Conservation (phyloP, 2,113 vertebrate species). For the Chrysemys picta region DNA sequence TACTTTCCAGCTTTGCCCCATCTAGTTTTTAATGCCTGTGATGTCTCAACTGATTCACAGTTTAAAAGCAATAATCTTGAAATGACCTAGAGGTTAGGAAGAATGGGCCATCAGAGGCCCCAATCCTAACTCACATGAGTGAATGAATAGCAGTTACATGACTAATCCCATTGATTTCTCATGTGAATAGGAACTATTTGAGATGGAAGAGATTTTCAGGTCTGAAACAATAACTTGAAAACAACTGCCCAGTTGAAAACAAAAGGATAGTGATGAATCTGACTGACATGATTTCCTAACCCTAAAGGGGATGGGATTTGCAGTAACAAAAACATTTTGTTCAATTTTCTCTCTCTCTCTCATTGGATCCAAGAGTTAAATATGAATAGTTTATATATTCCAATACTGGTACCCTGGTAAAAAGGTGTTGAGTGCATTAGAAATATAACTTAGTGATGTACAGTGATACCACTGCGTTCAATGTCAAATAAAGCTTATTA, state of each 20-base stretch:
- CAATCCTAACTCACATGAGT: neutral
- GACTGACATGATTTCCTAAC: neutral
- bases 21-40: constrained; percentile 7
- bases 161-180: neutral
- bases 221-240: neutral
- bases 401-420: neutral
- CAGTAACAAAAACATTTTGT: neutral
- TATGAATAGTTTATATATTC: neutral
- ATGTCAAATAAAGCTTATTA: neutral
- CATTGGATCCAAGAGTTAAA: neutral
- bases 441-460: neutral
- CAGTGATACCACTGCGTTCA: neutral
- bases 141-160: neutral
- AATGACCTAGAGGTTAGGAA: constrained; percentile 21
- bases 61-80: constrained; percentile 44
- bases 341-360: neutral
- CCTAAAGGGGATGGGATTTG: neutral
- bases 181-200: neutral
- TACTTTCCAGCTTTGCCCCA: constrained; percentile 21
- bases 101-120: neutral
- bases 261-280: neutral
- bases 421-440: neutral
- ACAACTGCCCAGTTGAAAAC: too few relatives aligned
- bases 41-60: neutral
- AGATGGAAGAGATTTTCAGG: neutral